A percentile compares a stretch with the other conserved stretches of the same genome.
Evolutionary conservation across 2,888 invertebrate genomes (phyloP).

Genomic region (Trissolcus japonicus): DNA sequence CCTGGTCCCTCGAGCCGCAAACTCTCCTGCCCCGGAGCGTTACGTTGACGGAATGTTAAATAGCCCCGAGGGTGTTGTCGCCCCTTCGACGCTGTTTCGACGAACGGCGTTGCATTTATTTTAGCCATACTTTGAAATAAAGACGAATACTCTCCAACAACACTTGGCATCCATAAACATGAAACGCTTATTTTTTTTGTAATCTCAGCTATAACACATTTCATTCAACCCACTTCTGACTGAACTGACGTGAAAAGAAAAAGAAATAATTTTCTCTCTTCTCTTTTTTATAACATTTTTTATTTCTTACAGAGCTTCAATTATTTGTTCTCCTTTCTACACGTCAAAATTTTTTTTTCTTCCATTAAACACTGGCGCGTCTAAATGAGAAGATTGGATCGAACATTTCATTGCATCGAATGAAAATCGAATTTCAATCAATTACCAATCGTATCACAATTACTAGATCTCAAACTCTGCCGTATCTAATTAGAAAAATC

Average conservation of each 20-base stretch:
- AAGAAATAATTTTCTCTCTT: background rate
- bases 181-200: conserved; percentile 32
- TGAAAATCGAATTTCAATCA: background rate
- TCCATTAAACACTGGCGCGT: background rate
- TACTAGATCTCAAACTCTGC: background rate
- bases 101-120: conserved; percentile 42
- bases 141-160: conserved; percentile 13
- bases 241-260: too few species aligned
- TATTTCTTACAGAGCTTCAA: background rate
- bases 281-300: background rate
- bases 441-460: conserved; percentile 10
- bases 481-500: conserved; percentile 3
- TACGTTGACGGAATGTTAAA: conserved; percentile 52
- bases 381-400: too few species aligned
- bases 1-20: conserved; percentile 32
- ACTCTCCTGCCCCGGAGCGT: conserved; percentile 30
- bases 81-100: conserved; percentile 35
- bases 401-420: too few species aligned
- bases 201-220: conserved; percentile 30
- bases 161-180: conserved; percentile 38
- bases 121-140: conserved; percentile 44
- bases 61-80: conserved; percentile 48
- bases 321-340: background rate
- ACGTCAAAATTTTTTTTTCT: background rate
- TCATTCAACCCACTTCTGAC: conserved; percentile 17